Base-by-base conservation (phyloP, 2,797 vertebrate species). In the Furcifer pardalis region DNA sequence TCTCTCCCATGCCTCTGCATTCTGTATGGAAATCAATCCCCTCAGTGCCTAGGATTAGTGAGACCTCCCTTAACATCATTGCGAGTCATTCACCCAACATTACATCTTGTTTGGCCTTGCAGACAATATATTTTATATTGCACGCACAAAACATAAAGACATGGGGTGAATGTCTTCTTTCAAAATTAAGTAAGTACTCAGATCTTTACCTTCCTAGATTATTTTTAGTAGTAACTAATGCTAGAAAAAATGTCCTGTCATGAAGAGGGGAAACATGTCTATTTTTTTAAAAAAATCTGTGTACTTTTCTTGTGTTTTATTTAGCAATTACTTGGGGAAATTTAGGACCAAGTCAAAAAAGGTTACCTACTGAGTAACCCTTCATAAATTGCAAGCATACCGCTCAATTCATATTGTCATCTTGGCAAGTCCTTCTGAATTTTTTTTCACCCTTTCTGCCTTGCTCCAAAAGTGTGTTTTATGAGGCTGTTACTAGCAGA, bases 401-500 rank as follows among this genome's bases (percentile, higher is more conserved):
- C 94, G 94, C 96, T 96, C 95, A 95, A 96, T 96, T 95, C 91
- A 82, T 93, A 96, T 95, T 96, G 96, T 96, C 95, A 96, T 93
- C 93, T 94, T 92, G 92, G 94, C 91, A 87, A 95, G 94, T 94
- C 93, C 92, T 95, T 91, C 91, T 74, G 90, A 94, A 93, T 90
- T 93, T 94, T 94, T 94, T 91, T 92, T 92, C 93, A 90, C 85
- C 84, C 92, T 94, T 91, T 87, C 84, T 93, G 94, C 92, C 92
- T 93, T 87, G 91, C 96, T 95, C 96, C 93, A 88, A 94, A 95
- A 96, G 94, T 77, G 91, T 96, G 95, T 96, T 97, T 97, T 97
- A 97, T 96, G 96, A 97, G 97, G 94, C 95, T 95, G 96, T 97
- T 96, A 95, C 96, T 91, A 75, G 92, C 93, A 92, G 91, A 93